These are phyloP conservation scores for Drosophila bipectinata DNA, from an alignment of 1,140 invertebrate genomes.

Conservation along the genomic window DNA sequence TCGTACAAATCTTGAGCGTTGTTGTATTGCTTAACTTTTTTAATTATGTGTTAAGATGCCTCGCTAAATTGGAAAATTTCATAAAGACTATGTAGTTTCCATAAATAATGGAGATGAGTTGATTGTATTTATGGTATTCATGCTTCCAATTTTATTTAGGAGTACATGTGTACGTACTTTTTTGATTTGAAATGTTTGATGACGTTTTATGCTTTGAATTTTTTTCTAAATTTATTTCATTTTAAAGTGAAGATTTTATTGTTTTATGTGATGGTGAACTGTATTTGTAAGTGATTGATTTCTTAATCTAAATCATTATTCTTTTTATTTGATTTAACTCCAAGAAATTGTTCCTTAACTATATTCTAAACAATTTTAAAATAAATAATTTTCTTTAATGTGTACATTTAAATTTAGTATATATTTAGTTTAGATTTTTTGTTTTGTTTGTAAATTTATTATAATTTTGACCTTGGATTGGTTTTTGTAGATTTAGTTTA, in stretches of 20 bases:
- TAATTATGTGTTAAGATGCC: slow-evolving; percentile 9
- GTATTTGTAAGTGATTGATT: slow-evolving; percentile 5
- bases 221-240: slow-evolving; percentile 37
- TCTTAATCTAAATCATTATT: slow-evolving; percentile 33
- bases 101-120: slow-evolving; percentile 30
- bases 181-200: slow-evolving; percentile 51
- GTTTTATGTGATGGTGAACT: slow-evolving; percentile 23
- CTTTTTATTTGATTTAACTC: slow-evolving; percentile 41
- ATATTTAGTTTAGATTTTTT: slow-evolving; percentile 30
- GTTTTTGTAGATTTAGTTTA: slow-evolving; percentile 74
- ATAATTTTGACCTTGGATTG: slow-evolving; percentile 71
- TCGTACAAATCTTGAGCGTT: slow-evolving; percentile 59
- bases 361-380: slow-evolving; percentile 52
- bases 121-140: slow-evolving; percentile 20
- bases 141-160: slow-evolving; percentile 6
- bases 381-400: slow-evolving; percentile 58
- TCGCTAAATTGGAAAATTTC: slow-evolving; percentile 27
- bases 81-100: slow-evolving; percentile 24
- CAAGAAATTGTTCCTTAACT: slow-evolving; percentile 27
- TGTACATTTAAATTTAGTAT: slow-evolving; percentile 61
- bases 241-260: slow-evolving; percentile 21
- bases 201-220: slow-evolving; percentile 37
- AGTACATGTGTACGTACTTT: slow-evolving; percentile 3
- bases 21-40: slow-evolving; percentile 43
- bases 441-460: slow-evolving; percentile 58